Percentiles rank a stretch among this genome's conserved stretches.
Evolutionary conservation across 1,140 invertebrate genomes (phyloP).

Genomic region (Neodiprion fabricii): DNA sequence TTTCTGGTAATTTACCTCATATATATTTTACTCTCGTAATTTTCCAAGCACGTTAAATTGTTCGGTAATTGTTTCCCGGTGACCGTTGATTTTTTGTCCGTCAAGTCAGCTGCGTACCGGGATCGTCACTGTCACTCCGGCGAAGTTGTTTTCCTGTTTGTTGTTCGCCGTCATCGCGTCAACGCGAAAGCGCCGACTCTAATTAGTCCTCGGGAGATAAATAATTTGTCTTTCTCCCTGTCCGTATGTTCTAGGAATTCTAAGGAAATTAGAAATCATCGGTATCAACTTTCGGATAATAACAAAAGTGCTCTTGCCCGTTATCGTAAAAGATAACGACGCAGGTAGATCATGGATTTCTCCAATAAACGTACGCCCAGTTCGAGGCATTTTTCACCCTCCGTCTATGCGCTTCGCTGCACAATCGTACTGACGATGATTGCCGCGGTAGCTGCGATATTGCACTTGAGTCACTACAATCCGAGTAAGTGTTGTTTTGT

Average conservation of each 20-base stretch:
- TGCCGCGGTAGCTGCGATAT: slow-evolving; percentile 52
- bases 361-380: slow-evolving; percentile 25
- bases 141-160: too few species aligned
- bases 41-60: too few species aligned
- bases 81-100: too few species aligned
- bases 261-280: neutral
- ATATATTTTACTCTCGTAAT: too few species aligned
- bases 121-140: too few species aligned
- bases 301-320: slow-evolving; percentile 32
- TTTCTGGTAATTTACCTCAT: too few species aligned
- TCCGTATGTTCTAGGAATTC: neutral
- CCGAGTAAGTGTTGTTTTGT: slow-evolving; percentile 48
- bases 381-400: slow-evolving; percentile 28
- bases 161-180: too few species aligned
- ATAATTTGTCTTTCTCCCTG: too few species aligned
- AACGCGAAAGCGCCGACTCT: too few species aligned
- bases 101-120: too few species aligned
- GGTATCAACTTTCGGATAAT: neutral
- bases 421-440: slow-evolving; percentile 48
- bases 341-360: slow-evolving; percentile 41
- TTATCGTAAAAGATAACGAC: slow-evolving; percentile 39
- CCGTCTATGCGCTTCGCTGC: slow-evolving; percentile 44
- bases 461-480: slow-evolving; percentile 54
- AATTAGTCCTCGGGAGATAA: too few species aligned
- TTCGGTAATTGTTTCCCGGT: too few species aligned